Evolutionary conservation across 2,888 invertebrate species (phyloP).

Genomic region (Amphipyra berbera): DNA sequence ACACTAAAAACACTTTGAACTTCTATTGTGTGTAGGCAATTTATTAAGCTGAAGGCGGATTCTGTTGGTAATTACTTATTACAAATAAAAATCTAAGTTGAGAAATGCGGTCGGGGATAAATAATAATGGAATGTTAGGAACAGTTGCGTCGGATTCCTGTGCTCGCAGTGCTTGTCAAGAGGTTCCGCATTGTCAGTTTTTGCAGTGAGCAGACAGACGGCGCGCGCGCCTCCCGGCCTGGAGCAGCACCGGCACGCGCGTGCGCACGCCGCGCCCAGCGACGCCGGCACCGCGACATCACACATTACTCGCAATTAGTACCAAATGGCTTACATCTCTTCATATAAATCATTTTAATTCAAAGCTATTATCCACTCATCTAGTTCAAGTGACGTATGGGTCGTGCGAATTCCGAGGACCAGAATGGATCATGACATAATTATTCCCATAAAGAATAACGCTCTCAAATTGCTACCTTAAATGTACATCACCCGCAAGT

Average conservation of each 20-base stretch:
- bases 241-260: slow-evolving; percentile 20
- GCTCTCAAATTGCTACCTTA: not conserved
- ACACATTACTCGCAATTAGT: slow-evolving; percentile 28
- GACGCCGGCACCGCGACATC: slow-evolving; percentile 10
- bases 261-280: slow-evolving; percentile 11
- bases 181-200: slow-evolving; percentile 78
- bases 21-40: slow-evolving; percentile 41
- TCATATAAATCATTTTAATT: slow-evolving; percentile 14
- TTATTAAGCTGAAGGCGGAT: slow-evolving; percentile 52
- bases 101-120: slow-evolving; percentile 64
- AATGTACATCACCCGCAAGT: slow-evolving; percentile 14
- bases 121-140: slow-evolving; percentile 77
- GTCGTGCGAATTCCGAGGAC: slow-evolving; percentile 26
- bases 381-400: slow-evolving; percentile 4
- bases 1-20: slow-evolving; percentile 29
- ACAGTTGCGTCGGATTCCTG: slow-evolving; percentile 79
- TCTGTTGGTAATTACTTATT: slow-evolving; percentile 48
- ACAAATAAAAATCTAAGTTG: slow-evolving; percentile 61
- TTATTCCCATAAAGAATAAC: not conserved
- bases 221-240: slow-evolving; percentile 31
- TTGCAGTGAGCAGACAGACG: slow-evolving; percentile 41
- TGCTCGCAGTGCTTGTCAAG: slow-evolving; percentile 62
- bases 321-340: slow-evolving; percentile 22
- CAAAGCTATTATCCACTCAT: not conserved
- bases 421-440: slow-evolving; percentile 1